Evolutionary conservation across 1,140 invertebrate species (phyloP).

Genomic region (Eubasilissa regina): DNA sequence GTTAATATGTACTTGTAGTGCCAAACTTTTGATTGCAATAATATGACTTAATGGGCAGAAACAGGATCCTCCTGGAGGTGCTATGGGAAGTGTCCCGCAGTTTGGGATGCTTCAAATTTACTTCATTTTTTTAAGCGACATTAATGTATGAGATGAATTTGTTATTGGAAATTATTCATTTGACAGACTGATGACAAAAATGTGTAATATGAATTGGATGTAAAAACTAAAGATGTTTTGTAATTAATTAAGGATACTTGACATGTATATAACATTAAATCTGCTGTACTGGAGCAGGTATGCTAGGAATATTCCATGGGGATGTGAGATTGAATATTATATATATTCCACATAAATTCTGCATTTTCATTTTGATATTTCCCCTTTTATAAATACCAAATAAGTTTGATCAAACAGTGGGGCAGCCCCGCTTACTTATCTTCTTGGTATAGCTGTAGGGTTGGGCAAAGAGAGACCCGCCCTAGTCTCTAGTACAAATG

Average conservation of each 20-base stretch:
- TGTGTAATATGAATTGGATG: constrained; percentile 49
- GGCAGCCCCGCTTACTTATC: too few species aligned
- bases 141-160: constrained; percentile 53
- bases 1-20: constrained; percentile 38
- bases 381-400: neutral
- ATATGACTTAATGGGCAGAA: constrained; percentile 5
- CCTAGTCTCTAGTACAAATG: too few species aligned
- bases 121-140: constrained; percentile 50
- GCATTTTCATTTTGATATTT: constrained; percentile 13
- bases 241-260: constrained; percentile 59
- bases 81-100: neutral
- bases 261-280: constrained; percentile 57
- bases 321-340: constrained; percentile 56
- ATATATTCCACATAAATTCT: constrained; percentile 57
- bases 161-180: constrained; percentile 59
- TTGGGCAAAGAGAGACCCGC: too few species aligned
- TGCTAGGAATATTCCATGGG: constrained; percentile 46
- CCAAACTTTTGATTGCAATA: constrained; percentile 53
- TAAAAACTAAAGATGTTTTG: constrained; percentile 54
- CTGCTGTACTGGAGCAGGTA: constrained; percentile 53
- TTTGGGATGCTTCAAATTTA: constrained; percentile 5
- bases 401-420: too few species aligned
- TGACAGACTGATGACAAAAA: constrained; percentile 57
- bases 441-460: too few species aligned
- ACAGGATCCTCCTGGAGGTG: neutral